Base-by-base conservation (phyloP, 2,888 invertebrate genomes). In the Mesochorus sp. region DNA sequence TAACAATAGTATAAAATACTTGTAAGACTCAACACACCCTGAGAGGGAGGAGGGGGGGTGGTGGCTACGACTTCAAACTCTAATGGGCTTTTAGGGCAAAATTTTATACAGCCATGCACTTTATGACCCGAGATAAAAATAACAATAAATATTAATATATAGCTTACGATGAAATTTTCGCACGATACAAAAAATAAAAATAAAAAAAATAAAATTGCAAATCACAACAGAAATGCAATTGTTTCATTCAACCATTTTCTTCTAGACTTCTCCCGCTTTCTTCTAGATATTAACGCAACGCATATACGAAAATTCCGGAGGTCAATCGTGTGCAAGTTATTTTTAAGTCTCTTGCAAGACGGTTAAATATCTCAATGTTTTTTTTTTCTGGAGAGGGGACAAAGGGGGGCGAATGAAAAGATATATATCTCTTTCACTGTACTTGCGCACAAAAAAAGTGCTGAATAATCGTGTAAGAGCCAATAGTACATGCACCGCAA, bases 401-500 rank as follows among this genome's bases (percentile, higher is more conserved):
- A 17, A 5, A 17, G 14, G 12, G 21, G 24, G 26, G 26, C 42
- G 8, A 37, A 37, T n/a, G 4, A 51, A 51, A 21, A n/a, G 4
- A 24, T 26, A 4, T 5, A 24, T n/a, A 8, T n/a, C 10, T 2
- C n/a, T 5, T 19, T n/a, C 19, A 34, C 42, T 6, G 14, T 21
- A 49, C 24, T 37, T 12, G 17, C 24, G n/a, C 21, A 49, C 49
- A 51, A 64, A n/a, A n/a, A n/a, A n/a, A 51, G 34, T 51, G 64
- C 64, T 64, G 51, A 64, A 64, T 64, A 64, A 64, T 64, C 37
- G 64, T 64, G 47, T n/a, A n/a, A n/a, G n/a, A n/a, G n/a, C n/a
- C n/a, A n/a, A n/a, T n/a, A n/a, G n/a, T n/a, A n/a, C n/a, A n/a
- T n/a, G n/a, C n/a, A n/a, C n/a, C n/a, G n/a, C n/a, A n/a, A n/a